A percentile compares a stretch with the other conserved stretches of the same genome.
Conservation (phyloP, 2,113 vertebrate species). For the Melanostigma gelatinosum region DNA sequence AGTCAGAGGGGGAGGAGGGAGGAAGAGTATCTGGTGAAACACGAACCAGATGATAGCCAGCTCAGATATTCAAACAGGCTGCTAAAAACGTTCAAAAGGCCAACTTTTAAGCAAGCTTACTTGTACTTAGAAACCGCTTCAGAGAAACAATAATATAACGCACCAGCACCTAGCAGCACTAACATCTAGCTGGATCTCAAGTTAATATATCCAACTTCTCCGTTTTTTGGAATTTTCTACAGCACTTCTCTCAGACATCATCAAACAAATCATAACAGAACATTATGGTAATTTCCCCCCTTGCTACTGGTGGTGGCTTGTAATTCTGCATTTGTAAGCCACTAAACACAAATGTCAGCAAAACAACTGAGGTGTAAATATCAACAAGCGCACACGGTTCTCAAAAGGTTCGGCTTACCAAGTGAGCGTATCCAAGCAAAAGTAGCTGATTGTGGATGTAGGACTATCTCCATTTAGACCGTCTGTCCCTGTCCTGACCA, state of each 20-base stretch:
- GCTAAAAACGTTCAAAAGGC: background rate
- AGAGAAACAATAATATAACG: background rate
- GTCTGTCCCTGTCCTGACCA: conserved; percentile 21
- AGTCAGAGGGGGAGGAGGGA: conserved; percentile 11
- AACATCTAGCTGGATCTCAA: background rate
- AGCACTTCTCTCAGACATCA: background rate
- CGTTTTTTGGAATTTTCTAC: background rate
- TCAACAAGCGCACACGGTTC: background rate
- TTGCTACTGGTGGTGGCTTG: too few relatives aligned
- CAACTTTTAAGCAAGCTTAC: background rate
- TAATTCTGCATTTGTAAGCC: background rate
- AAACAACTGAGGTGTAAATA: background rate
- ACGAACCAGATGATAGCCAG: background rate
- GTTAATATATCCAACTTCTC: background rate
- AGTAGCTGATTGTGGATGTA: conserved; percentile 69
- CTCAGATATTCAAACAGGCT: conserved; percentile 7
- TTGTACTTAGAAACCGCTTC: background rate
- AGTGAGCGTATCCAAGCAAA: conserved; percentile 74
- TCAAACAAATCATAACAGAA: background rate
- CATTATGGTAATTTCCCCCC: too few relatives aligned
- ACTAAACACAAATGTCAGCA: background rate
- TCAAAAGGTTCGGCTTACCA: conserved; percentile 59
- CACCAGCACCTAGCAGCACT: background rate
- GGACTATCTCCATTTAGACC: conserved; percentile 66
- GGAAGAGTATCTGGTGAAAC: conserved; percentile 23